A percentile compares a stretch with the other conserved stretches of the same genome.
phyloP scores from a whole-genome alignment of 2,888 invertebrate species.

The Acleris sparsana region DNA sequence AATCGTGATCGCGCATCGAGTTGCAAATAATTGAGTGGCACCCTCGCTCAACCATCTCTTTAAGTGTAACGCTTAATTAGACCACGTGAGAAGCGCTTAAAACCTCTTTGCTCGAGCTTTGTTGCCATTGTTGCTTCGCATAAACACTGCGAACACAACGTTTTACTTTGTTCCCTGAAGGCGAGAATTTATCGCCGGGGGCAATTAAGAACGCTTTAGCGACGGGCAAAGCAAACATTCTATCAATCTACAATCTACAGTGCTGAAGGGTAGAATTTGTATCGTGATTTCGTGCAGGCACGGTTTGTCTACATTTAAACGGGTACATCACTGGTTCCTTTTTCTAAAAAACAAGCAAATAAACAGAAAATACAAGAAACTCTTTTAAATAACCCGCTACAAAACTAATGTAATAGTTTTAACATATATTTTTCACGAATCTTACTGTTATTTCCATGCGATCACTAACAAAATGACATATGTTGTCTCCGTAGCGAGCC shows the following conservation, averaged over 20 bases:
- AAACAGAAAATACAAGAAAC: too few relatives aligned
- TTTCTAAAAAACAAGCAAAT: too few relatives aligned
- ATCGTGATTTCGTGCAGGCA: slow-evolving; percentile 31
- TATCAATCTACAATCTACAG: slow-evolving; percentile 37
- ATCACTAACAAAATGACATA: slow-evolving; percentile 29
- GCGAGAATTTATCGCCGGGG: slow-evolving; percentile 37
- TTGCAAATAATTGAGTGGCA: slow-evolving; percentile 76
- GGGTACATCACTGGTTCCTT: too few relatives aligned
- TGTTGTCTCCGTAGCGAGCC: slow-evolving; percentile 21
- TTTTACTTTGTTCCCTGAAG: slow-evolving; percentile 38
- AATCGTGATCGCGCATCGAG: slow-evolving; percentile 76
- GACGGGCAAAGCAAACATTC: slow-evolving; percentile 39
- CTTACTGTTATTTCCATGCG: too few relatives aligned
- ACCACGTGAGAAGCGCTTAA: slow-evolving; percentile 72
- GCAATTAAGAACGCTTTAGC: slow-evolving; percentile 39
- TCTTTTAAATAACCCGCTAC: too few relatives aligned
- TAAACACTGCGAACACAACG: slow-evolving; percentile 50
- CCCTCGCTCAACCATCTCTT: slow-evolving; percentile 58
- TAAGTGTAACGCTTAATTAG: slow-evolving; percentile 77
- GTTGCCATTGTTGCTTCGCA: slow-evolving; percentile 61
- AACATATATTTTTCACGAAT: too few relatives aligned
- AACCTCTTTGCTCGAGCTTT: slow-evolving; percentile 56
- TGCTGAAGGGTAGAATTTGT: slow-evolving; percentile 32
- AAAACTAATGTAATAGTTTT: too few relatives aligned
- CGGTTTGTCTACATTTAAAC: background rate